Evolutionary conservation across 30 jellyfish, hydroid and myxozoan species (phyloP).

Genomic region (Aurelia sp.): DNA sequence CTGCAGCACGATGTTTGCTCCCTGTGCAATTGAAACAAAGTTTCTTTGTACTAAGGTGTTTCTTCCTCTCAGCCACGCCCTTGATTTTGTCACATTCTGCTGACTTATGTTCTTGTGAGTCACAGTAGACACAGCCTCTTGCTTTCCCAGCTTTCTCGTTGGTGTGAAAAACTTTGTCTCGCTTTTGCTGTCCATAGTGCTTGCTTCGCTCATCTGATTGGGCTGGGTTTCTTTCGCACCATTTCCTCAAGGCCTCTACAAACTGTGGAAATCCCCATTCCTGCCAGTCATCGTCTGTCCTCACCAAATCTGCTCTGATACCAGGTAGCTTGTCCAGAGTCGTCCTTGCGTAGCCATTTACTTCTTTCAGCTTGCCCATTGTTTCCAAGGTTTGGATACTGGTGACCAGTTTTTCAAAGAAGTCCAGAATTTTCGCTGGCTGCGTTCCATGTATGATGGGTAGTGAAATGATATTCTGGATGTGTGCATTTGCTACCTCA

Average conservation of each 20-base stretch:
- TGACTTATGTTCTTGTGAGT: slow-evolving; percentile 26
- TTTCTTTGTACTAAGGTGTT: slow-evolving; percentile 33
- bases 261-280: no score
- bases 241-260: no score
- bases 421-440: no score
- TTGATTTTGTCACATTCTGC: slow-evolving; percentile 29
- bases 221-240: no score
- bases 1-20: slow-evolving; percentile 51
- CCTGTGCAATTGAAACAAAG: slow-evolving; percentile 81
- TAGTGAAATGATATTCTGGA: no score
- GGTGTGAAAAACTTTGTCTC: slow-evolving; percentile 16
- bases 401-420: no score
- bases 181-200: slow-evolving; percentile 1
- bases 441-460: no score
- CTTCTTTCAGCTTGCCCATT: slow-evolving; percentile 73
- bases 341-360: slow-evolving; percentile 62
- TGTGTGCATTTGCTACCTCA: no score
- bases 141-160: slow-evolving; percentile 9
- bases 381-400: no score
- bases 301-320: no score
- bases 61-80: slow-evolving; percentile 42
- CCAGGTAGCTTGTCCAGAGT: slow-evolving; percentile 80
- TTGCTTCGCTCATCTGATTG: background rate
- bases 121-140: slow-evolving; percentile 57
- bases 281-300: no score